A percentile compares a stretch with the other conserved stretches of the same genome.
phyloP scores from a whole-genome alignment of 1,140 invertebrate genomes.

The Anthonomus grandis region DNA sequence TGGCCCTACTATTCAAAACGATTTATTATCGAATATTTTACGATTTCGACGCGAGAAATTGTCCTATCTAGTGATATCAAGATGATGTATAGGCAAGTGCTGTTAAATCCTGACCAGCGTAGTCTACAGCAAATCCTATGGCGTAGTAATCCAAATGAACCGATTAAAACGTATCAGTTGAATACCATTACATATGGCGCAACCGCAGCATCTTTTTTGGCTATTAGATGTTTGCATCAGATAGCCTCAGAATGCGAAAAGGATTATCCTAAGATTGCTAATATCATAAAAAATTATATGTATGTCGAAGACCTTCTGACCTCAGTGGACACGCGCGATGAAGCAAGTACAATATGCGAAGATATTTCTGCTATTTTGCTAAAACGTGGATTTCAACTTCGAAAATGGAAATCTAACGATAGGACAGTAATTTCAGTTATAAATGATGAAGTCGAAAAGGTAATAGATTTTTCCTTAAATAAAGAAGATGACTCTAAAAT shows the following conservation, averaged over 20 bases:
- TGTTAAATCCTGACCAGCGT: too few relatives aligned
- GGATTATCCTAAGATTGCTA: slow-evolving; percentile 26
- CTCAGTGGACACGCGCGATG: slow-evolving; percentile 30
- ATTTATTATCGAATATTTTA: slow-evolving; percentile 46
- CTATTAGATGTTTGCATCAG: slow-evolving; percentile 31
- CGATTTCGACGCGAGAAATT: slow-evolving; percentile 46
- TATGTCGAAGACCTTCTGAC: slow-evolving; percentile 48
- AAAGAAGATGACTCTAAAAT: slow-evolving; percentile 11
- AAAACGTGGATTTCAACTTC: slow-evolving; percentile 35
- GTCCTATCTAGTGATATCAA: too few relatives aligned
- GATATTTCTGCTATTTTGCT: slow-evolving; percentile 9
- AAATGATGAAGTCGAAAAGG: background rate
- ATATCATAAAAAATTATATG: slow-evolving; percentile 35
- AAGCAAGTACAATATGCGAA: slow-evolving; percentile 25
- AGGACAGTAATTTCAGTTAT: background rate
- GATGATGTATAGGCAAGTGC: too few relatives aligned
- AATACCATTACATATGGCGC: too few relatives aligned
- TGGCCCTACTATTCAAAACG: slow-evolving; percentile 41
- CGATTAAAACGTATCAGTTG: slow-evolving; percentile 22
- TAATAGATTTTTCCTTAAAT: background rate
- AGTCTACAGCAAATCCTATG: slow-evolving; percentile 46
- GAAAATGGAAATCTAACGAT: slow-evolving; percentile 46
- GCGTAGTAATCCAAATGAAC: slow-evolving; percentile 32
- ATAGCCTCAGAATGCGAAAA: slow-evolving; percentile 25
- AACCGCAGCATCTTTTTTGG: slow-evolving; percentile 35